A percentile compares a stretch with the other conserved stretches of the same genome.
Conservation (phyloP, 1,140 invertebrate genomes). For the Neodiprion virginianus region DNA sequence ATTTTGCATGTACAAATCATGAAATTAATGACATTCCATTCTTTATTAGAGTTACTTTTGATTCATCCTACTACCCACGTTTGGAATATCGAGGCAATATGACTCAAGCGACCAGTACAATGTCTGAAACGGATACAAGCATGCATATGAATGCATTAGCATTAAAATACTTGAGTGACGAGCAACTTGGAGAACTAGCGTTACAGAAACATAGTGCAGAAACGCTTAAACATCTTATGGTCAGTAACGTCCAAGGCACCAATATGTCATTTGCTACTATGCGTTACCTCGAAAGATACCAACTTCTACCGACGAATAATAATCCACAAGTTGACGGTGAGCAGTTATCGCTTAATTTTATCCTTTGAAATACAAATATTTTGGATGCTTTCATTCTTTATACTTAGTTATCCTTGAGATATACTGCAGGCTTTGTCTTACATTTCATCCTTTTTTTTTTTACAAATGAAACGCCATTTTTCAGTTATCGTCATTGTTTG, state of each 20-base stretch:
- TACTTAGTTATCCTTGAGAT: too few relatives aligned
- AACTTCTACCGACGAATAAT: slow-evolving; percentile 60
- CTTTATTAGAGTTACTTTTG: slow-evolving; percentile 60
- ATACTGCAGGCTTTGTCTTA: too few relatives aligned
- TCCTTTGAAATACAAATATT: slow-evolving; percentile 14
- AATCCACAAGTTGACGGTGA: slow-evolving; percentile 38
- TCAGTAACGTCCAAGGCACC: slow-evolving; percentile 46
- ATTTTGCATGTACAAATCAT: slow-evolving; percentile 14
- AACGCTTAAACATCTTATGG: slow-evolving; percentile 42
- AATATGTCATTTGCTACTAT: slow-evolving; percentile 72
- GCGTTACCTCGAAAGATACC: slow-evolving; percentile 72
- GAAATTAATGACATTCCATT: slow-evolving; percentile 24
- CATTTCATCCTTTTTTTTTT: too few relatives aligned
- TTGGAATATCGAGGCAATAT: slow-evolving; percentile 45
- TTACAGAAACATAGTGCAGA: slow-evolving; percentile 44
- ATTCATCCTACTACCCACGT: slow-evolving; percentile 50
- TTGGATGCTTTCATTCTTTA: too few relatives aligned
- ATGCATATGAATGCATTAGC: slow-evolving; percentile 70
- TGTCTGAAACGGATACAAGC: slow-evolving; percentile 62
- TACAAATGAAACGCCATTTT: too few relatives aligned
- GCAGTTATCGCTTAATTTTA: slow-evolving; percentile 15
- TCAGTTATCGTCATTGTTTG: too few relatives aligned
- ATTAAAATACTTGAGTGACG: slow-evolving; percentile 69
- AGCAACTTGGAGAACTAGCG: slow-evolving; percentile 57
- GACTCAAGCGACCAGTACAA: slow-evolving; percentile 38